Evolutionary conservation across 2,797 vertebrate genomes (phyloP), one percentile per base, ranked within the genome.

Genomic region (Urophycis tenuis): DNA sequence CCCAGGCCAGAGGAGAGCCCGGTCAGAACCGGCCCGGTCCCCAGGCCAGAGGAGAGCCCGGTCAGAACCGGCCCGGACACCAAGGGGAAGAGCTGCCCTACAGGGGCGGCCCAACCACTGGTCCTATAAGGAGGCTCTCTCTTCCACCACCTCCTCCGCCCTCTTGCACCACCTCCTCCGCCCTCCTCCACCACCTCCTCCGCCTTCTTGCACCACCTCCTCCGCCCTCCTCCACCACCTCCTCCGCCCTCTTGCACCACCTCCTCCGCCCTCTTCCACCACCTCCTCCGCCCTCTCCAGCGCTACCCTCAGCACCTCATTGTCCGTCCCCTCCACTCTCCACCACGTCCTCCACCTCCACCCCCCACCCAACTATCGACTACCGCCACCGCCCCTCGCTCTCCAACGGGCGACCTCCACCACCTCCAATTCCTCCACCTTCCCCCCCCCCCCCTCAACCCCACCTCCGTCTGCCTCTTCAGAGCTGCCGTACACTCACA

Each of bases 61-160:
- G 76, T 76, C 12, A 93, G 92, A 87, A 92, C 36, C 82, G 90
- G 78, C 91, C n/a, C n/a, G n/a, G 85, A 71, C 79, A 86, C 14
- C 78, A 73, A 75, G 90, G 92, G 81, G 84, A 77, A 88, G 71
- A 0, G 60, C 82, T 64, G 60, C 82, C 0, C 90, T 92, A 8
- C 74, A 15, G 0, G 0, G 0, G 84, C 10, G n/a, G 0, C 4
- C 5, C 60, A 25, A 11, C 60, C 60, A 29, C 60, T 10, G 10
- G 53, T 12, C 60, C 60, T 29, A 64, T 29, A 64, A n/a, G 53
- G n/a, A n/a, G 22, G 45, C 45, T 19, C 22, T 17, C 39, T 41
- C 14, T 3, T 12, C 39, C 39, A 41, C 39, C 33, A 34, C 33
- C 33, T n/a, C n/a, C n/a, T n/a, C n/a, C n/a, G n/a, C n/a, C n/a